Base-by-base conservation (phyloP, 2,113 vertebrate genomes). In the Serilophus lunatus region DNA sequence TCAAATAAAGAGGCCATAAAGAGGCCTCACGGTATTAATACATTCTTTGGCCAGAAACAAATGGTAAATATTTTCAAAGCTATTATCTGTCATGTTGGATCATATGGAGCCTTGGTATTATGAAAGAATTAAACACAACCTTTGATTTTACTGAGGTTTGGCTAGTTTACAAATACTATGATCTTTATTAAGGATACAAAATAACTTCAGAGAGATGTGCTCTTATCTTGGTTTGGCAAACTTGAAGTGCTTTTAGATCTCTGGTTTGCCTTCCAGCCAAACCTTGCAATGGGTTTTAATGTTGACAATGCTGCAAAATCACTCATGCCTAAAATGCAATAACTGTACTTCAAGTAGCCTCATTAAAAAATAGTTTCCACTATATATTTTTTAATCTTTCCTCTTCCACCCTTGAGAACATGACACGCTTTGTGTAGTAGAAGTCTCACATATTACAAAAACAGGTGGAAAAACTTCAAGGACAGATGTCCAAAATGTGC, bases 221-320 rank as follows among this genome's bases (percentile, higher is more conserved):
- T 82, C 76, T 94, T 97, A 96, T 95, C 97, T 95, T 95, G 96
- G 95, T 88, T 96, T 97, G 95, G 97, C 96, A 94, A 90, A 97
- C 84, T 10, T 38, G 44, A 92, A 90, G 71, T 85, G 83, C 88
- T 92, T 92, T 96, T n/a, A 97, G 92, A 95, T 88, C 86, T 90
- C 82, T 82, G 88, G 75, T 93, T 97, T 96, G 92, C 93, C 92
- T 97, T 91, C 80, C 88, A 93, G 91, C 86, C 87, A 92, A 94
- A 92, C 90, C 85, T 91, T 2, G 4, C 92, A 80, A 75, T 82
- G 74, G 82, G 64, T 93, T 96, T 96, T 81, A 91, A 63, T 31
- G 72, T 75, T 95, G 95, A 94, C 93, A 95, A 44, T 90, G 71
- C 82, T 96, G 88, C 10, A 13, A 97, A 95, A 96, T 93, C 92